phyloP scores from a whole-genome alignment of 2,888 invertebrate genomes.

The Drosophila monieri region DNA sequence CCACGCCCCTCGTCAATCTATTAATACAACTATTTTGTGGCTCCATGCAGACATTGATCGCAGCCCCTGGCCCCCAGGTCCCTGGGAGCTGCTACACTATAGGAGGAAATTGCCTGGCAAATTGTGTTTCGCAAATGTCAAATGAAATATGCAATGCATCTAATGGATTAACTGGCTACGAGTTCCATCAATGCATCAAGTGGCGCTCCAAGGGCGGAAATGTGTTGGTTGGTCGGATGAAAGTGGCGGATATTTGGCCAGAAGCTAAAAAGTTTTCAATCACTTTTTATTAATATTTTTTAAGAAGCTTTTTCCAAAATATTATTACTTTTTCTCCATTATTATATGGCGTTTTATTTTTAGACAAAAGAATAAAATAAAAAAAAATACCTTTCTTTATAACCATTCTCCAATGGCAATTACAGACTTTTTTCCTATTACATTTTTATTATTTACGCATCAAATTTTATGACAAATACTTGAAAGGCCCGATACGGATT shows the following conservation, averaged over 20 bases:
- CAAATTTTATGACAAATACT: constrained; percentile 75
- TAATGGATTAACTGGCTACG: constrained; percentile 73
- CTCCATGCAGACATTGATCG: constrained; percentile 12
- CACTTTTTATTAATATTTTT: constrained; percentile 12
- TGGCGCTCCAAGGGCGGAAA: constrained; percentile 2
- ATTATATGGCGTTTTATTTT: background rate
- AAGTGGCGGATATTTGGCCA: constrained; percentile 7
- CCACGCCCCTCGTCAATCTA: constrained; percentile 45
- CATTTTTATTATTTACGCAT: constrained; percentile 67
- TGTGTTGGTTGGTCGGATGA: background rate
- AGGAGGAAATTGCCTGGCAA: constrained; percentile 47
- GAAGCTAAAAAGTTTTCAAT: constrained; percentile 26
- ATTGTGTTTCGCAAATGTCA: constrained; percentile 73
- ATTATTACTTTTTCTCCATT: too few relatives aligned
- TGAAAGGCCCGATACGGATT: constrained; percentile 63
- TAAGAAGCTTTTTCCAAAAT: background rate
- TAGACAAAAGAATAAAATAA: background rate
- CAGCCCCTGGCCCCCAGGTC: too few relatives aligned
- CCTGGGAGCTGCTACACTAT: constrained; percentile 24
- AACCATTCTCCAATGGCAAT: constrained; percentile 13
- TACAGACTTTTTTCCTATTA: constrained; percentile 16
- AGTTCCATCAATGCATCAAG: constrained; percentile 71
- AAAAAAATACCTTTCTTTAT: background rate
- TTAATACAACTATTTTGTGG: constrained; percentile 66
- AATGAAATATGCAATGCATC: constrained; percentile 76